Evolutionary conservation across 2,888 invertebrate genomes (phyloP), one percentile per base, ranked within the genome.

Genomic region (Caenorhabditis virilis): DNA sequence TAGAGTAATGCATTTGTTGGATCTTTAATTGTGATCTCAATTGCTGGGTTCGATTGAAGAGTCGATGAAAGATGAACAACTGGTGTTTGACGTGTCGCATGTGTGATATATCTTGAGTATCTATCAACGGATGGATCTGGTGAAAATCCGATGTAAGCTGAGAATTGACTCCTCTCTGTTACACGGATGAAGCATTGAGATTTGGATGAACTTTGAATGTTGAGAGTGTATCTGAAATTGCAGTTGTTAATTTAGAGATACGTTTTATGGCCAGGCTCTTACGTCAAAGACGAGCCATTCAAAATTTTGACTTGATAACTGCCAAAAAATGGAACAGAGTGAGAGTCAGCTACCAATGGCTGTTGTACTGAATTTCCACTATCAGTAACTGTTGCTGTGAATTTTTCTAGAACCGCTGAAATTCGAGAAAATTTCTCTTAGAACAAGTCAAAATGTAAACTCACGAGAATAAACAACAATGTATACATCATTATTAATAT

Each of bases 101-200:
- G 67, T 6, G 53, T 50, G 26, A 67, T 48, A 47, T 63, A 53
- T 27, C 36, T 48, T 2, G 55, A 54, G 47, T 50, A 49, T 13
- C 55, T 26, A 39, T 70, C 67, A 16, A 47, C 46, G 0, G 70
- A 63, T 33, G 71, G 71, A 51, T 68, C 59, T 1, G 67, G 57
- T n/a, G 71, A 64, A 53, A 71, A 71, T 46, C 67, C 67, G 20
- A 71, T 36, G 36, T 67, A 65, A 7, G 55, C 54, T 7, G 67
- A 48, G 48, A 64, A 60, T 22, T 59, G 58, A 36, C 63, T 67
- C 23, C 51, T 36, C 20, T 70, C 70, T 2, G 58, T 49, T 11
- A 70, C 39, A 50, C 61, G 35, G 13, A 64, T 27, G 38, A 46
- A 58, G 30, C 64, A 64, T 15, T 50, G 41, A 1, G 27, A 57